These are phyloP conservation scores for Apostichopus leukothele DNA, from an alignment of 53 echinoderm and acorn worm genomes.

Conservation along the genomic window DNA sequence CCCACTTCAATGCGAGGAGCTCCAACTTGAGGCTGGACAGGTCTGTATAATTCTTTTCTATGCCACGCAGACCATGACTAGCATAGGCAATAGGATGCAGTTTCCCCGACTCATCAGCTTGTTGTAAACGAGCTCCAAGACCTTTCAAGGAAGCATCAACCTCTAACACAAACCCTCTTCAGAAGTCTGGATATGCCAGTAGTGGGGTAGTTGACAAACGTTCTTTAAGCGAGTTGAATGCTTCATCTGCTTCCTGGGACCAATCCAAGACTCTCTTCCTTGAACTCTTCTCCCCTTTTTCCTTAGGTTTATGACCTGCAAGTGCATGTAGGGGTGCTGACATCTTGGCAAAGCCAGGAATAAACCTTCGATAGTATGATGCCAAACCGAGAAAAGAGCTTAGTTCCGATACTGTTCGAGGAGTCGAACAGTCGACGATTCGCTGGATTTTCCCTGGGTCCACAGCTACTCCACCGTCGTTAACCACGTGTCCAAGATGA, in stretches of 20 bases:
- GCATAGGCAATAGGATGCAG: slow-evolving; percentile 49
- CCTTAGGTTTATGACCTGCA: slow-evolving; percentile 29
- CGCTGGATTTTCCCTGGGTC: slow-evolving; percentile 52
- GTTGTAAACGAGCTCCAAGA: slow-evolving; percentile 33
- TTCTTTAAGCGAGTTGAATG: slow-evolving; percentile 18
- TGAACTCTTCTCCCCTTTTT: background rate
- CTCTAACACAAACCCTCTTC: slow-evolving; percentile 37
- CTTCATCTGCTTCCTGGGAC: slow-evolving; percentile 19
- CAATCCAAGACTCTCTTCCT: background rate
- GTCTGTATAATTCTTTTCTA: slow-evolving; percentile 35
- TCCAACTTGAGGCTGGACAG: slow-evolving; percentile 49
- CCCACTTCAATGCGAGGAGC: slow-evolving; percentile 52
- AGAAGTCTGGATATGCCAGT: slow-evolving; percentile 43
- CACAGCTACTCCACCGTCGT: slow-evolving; percentile 41
- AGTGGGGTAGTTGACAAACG: slow-evolving; percentile 34
- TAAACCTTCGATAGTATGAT: slow-evolving; percentile 52
- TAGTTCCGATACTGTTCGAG: slow-evolving; percentile 36
- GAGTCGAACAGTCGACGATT: slow-evolving; percentile 46
- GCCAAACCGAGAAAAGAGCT: slow-evolving; percentile 59
- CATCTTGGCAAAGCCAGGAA: slow-evolving; percentile 23
- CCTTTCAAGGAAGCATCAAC: slow-evolving; percentile 48
- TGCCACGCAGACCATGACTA: slow-evolving; percentile 20
- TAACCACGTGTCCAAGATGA: slow-evolving; percentile 61
- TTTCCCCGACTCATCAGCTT: background rate
- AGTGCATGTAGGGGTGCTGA: slow-evolving; percentile 47